These are phyloP conservation scores for Epinephelus fuscoguttatus DNA, from an alignment of 2,113 vertebrate species.

Conservation along the genomic window DNA sequence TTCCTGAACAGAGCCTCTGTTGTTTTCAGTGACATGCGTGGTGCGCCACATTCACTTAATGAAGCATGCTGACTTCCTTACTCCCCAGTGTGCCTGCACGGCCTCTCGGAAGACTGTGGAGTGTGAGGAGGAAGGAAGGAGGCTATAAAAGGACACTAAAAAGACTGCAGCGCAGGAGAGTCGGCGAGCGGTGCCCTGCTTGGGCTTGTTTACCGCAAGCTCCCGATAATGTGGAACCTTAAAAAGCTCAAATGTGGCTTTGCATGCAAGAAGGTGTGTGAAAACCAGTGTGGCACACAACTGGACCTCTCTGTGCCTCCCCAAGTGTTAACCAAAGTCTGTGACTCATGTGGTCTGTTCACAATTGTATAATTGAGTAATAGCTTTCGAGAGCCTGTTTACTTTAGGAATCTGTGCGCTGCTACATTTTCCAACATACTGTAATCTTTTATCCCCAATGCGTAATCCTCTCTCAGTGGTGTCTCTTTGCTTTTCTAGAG, in stretches of 20 bases:
- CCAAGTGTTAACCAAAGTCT: constrained; percentile 44
- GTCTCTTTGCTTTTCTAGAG: constrained; percentile 31
- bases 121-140: constrained; percentile 78
- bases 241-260: constrained; percentile 47
- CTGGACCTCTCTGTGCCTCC: constrained; percentile 26
- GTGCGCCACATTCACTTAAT: constrained; percentile 77
- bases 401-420: constrained; percentile 38
- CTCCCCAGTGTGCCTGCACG: constrained; percentile 69
- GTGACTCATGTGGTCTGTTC: constrained; percentile 43
- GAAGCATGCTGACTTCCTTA: constrained; percentile 81
- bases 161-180: constrained; percentile 60
- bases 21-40: constrained; percentile 76
- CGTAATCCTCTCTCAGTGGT: constrained; percentile 23
- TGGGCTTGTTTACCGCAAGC: constrained; percentile 64
- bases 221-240: constrained; percentile 52
- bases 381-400: constrained; percentile 37
- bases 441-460: constrained; percentile 17
- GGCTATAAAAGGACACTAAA: constrained; percentile 82
- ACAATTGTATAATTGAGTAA: constrained; percentile 45
- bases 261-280: constrained; percentile 35
- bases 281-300: constrained; percentile 41
- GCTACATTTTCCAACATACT: constrained; percentile 32
- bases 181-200: constrained; percentile 43
- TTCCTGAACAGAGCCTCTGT: constrained; percentile 73
- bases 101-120: constrained; percentile 63